Evolutionary conservation across 1,140 invertebrate species (phyloP).

Genomic region (Helicoverpa armigera): DNA sequence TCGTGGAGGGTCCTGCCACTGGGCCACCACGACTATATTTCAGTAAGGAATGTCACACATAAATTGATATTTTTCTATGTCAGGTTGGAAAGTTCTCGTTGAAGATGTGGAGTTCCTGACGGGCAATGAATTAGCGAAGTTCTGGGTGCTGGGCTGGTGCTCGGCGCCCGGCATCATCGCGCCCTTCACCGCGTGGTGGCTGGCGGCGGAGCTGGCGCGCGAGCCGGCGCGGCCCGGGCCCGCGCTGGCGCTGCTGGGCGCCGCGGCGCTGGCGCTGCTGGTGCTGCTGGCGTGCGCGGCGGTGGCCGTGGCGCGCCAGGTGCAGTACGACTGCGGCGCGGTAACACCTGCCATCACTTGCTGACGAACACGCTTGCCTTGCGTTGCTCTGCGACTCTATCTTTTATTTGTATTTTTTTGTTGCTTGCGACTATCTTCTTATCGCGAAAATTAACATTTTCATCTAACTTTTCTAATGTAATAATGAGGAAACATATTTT

Average conservation of each 20-base stretch:
- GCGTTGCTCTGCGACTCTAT: too few species aligned
- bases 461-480: too few species aligned
- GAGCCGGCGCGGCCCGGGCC: slow-evolving; percentile 57
- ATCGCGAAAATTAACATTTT: too few species aligned
- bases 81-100: slow-evolving; percentile 72
- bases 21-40: too few species aligned
- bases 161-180: slow-evolving; percentile 56
- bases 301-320: slow-evolving; percentile 68
- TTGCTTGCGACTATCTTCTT: too few species aligned
- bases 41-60: not conserved
- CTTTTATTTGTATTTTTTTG: too few species aligned
- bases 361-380: too few species aligned
- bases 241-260: slow-evolving; percentile 51
- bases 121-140: slow-evolving; percentile 58
- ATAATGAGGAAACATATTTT: too few species aligned
- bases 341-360: slow-evolving; percentile 24
- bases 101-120: slow-evolving; percentile 77
- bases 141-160: slow-evolving; percentile 72
- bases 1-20: too few species aligned
- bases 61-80: slow-evolving; percentile 1
- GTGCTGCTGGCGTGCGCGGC: slow-evolving; percentile 60
- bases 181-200: slow-evolving; percentile 67
- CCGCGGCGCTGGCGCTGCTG: slow-evolving; percentile 41
- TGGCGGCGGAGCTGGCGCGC: slow-evolving; percentile 48
- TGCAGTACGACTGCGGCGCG: slow-evolving; percentile 65